Base-by-base conservation (phyloP, 37 sponge, comb jelly and placozoan species). In the Eunapius fragilis region DNA sequence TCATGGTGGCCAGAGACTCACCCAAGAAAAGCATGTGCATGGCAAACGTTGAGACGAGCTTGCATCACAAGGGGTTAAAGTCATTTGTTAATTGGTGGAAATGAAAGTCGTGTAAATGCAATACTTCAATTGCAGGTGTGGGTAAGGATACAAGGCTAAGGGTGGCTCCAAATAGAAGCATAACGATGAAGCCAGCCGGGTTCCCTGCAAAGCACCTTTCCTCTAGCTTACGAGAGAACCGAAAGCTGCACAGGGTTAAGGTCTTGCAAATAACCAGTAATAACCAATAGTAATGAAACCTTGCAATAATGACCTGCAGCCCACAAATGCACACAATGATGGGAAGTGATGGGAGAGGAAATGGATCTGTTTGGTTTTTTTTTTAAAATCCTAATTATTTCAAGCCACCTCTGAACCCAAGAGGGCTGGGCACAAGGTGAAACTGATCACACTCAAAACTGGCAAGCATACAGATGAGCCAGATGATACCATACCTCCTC, bases 211-310 rank as follows among this genome's bases (percentile, higher is more conserved):
- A 99, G 10, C 94, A 95, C 17, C 94, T 91, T 75, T 99, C 99
- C 79, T 99, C 99, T 28, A 99, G 92, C 84, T 92, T 93, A 0
- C 99, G 96, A 83, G 97, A 97, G 84, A 96, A 96, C 23, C 96
- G 94, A 80, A 95, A 96, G 33, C 92, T 87, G 34, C 2, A 13
- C 24, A 30, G 67, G 28, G 34, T 80, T 41, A 82, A 85, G 68
- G 76, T 41, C n/a, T n/a, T n/a, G n/a, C n/a, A n/a, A n/a, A n/a
- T n/a, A n/a, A n/a, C n/a, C n/a, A n/a, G n/a, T 41, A 26, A 77
- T 78, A 32, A 77, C 31, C 13, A 27, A n/a, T 28, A 17, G 11
- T 37, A 79, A 23, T 31, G 22, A 32, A 83, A 12, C 81, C 31
- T 2, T 24, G 76, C 31, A 22, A 82, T 76, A 24, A 74, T 26